Evolutionary conservation across 2,113 vertebrate genomes (phyloP).

Genomic region (Formicarius rufipectus): DNA sequence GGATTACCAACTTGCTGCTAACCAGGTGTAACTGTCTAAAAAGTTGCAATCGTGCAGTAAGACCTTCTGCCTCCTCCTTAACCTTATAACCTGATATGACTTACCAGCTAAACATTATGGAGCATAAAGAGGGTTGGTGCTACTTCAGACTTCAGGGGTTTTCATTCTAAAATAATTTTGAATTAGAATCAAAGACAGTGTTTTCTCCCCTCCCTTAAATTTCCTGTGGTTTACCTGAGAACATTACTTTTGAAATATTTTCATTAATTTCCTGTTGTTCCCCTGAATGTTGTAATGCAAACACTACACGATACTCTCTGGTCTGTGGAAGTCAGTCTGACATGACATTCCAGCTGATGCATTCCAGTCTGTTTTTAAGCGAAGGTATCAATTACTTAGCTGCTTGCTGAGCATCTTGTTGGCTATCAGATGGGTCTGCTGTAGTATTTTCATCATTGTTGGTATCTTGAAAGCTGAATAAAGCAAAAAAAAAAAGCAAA

Average conservation of each 20-base stretch:
- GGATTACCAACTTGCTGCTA: neutral
- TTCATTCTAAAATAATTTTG: neutral
- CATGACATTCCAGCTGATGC: neutral
- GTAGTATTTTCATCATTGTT: neutral
- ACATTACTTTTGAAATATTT: neutral
- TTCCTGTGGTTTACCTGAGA: neutral
- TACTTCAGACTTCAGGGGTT: neutral
- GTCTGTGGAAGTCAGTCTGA: neutral
- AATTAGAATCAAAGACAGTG: neutral
- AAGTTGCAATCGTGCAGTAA: neutral
- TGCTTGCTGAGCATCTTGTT: neutral
- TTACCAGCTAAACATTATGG: neutral
- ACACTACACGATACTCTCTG: neutral
- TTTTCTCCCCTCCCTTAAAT: neutral
- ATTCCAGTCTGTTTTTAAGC: neutral
- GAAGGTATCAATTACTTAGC: neutral
- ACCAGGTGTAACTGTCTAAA: too few relatives aligned
- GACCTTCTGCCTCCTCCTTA: neutral
- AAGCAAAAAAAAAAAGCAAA: neutral
- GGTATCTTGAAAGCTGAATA: neutral
- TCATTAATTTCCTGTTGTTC: neutral
- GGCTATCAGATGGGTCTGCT: neutral
- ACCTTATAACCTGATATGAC: neutral
- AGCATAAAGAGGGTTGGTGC: neutral
- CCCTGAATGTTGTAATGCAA: neutral